These are phyloP conservation scores for Festucalex cinctus DNA, from an alignment of 2,113 vertebrate genomes.

Conservation along the genomic window DNA sequence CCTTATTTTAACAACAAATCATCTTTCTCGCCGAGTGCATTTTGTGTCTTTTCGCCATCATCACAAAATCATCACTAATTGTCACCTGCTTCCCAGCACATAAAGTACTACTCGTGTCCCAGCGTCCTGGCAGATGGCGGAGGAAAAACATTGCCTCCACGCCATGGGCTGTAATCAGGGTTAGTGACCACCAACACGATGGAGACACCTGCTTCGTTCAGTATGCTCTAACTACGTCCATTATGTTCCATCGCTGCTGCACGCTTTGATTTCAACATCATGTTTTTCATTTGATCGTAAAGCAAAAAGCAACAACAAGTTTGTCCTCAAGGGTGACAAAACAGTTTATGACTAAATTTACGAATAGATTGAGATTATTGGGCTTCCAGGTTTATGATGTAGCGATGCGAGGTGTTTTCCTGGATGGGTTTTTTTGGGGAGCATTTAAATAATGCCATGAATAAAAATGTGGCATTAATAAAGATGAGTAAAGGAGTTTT, in stretches of 20 bases:
- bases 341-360: background rate
- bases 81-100: constrained; percentile 2
- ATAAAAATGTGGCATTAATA: background rate
- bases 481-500: background rate
- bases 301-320: background rate
- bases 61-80: background rate
- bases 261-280: background rate
- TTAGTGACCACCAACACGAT: background rate
- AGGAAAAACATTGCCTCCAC: background rate
- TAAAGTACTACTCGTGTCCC: background rate
- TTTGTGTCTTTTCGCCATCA: background rate
- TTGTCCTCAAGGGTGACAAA: background rate
- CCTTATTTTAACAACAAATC: background rate
- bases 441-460: background rate
- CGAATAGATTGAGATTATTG: background rate
- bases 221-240: background rate
- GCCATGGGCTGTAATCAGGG: background rate
- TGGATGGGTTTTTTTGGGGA: background rate
- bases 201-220: background rate
- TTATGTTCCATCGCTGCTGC: background rate
- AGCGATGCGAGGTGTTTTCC: background rate
- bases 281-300: background rate
- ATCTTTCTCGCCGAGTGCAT: background rate
- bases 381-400: background rate
- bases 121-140: background rate